These are phyloP conservation scores for Neodiprion fabricii DNA, from an alignment of 1,140 invertebrate species.

Conservation along the genomic window DNA sequence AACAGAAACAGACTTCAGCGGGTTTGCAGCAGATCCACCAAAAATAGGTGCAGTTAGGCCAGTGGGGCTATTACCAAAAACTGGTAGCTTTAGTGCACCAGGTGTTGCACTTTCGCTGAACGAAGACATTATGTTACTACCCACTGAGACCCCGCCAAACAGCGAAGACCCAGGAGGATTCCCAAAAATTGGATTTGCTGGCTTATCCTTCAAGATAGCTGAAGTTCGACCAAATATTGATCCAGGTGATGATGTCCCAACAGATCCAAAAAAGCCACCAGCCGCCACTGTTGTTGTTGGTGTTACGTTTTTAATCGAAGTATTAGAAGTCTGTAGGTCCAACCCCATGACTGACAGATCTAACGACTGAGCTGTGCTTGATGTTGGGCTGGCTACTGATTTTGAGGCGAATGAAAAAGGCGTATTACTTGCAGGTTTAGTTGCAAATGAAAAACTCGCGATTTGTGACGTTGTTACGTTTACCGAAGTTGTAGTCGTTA, in stretches of 20 bases:
- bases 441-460: constrained; percentile 36
- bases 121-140: not conserved
- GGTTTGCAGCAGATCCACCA: constrained; percentile 10
- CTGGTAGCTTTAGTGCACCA: not conserved
- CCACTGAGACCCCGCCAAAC: constrained; percentile 22
- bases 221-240: not conserved
- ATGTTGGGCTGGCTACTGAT: constrained; percentile 2
- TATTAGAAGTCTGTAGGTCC: not conserved
- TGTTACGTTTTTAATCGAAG: not conserved
- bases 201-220: not conserved
- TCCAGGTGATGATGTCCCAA: not conserved
- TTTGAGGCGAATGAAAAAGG: constrained; percentile 18
- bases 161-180: constrained; percentile 12
- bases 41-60: constrained; percentile 15
- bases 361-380: not conserved
- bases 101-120: not conserved
- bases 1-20: not conserved
- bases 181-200: not conserved
- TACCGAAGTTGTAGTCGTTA: not conserved
- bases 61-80: constrained; percentile 16
- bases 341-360: not conserved
- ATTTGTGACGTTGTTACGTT: not conserved
- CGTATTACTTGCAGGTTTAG: constrained; percentile 26
- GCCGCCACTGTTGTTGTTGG: not conserved
- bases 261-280: not conserved